These are phyloP conservation scores for Cephus sareptanus DNA, from an alignment of 2,888 invertebrate species.

Conservation along the genomic window DNA sequence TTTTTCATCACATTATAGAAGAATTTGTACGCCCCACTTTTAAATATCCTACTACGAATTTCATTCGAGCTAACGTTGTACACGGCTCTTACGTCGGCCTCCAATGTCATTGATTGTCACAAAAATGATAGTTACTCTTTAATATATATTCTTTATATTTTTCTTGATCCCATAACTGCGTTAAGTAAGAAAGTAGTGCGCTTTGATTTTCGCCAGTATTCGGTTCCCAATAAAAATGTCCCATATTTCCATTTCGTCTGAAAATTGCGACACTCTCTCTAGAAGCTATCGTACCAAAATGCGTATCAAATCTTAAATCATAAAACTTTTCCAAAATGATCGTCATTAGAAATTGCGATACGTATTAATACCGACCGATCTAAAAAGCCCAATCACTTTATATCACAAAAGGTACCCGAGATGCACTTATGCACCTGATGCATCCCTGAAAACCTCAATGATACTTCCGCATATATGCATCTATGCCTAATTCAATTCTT, in stretches of 20 bases:
- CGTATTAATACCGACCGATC: not conserved
- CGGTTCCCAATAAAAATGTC: not conserved
- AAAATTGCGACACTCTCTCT: not conserved
- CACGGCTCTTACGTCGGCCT: not conserved
- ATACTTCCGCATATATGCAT: not conserved
- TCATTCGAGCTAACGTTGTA: not conserved
- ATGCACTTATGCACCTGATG: not conserved
- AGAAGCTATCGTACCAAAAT: not conserved
- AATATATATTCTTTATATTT: not conserved
- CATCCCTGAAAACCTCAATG: not conserved
- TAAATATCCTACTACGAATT: not conserved
- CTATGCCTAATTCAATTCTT: not conserved
- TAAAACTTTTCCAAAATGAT: not conserved
- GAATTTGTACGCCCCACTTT: not conserved
- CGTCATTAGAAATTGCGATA: not conserved
- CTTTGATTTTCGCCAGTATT: not conserved
- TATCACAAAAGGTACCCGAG: not conserved
- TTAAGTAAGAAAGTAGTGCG: not conserved
- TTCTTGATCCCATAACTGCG: not conserved
- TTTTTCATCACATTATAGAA: not conserved
- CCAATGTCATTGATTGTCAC: not conserved
- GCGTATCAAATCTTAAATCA: not conserved
- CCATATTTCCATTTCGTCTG: not conserved
- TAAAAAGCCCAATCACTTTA: not conserved
- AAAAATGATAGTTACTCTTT: not conserved